These are phyloP conservation scores for Procavia capensis DNA, from an alignment of 2,113 vertebrate species.

Conservation along the genomic window DNA sequence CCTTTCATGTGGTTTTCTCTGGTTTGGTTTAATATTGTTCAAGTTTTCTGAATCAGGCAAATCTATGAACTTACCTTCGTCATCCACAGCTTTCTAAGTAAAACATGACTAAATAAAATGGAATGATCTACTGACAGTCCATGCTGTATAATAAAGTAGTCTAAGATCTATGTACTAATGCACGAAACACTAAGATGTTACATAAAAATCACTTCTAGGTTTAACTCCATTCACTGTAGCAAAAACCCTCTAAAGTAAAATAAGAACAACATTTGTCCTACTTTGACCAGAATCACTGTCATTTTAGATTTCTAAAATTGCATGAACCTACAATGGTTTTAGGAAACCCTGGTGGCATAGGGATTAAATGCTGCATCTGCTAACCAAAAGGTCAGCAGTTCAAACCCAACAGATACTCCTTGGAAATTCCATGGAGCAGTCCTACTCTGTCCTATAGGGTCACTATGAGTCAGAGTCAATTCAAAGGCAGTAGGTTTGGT, in stretches of 20 bases:
- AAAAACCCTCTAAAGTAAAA: not conserved
- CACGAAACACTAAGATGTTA: not conserved
- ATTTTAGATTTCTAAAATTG: not conserved
- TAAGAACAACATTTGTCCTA: not conserved
- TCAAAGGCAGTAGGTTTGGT: no score
- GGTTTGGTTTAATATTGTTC: constrained; percentile 38
- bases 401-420: no score
- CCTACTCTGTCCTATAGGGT: no score
- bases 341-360: not conserved
- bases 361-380: no score
- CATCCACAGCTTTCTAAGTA: constrained; percentile 1
- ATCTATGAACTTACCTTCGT: not conserved
- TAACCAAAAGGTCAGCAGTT: no score
- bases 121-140: not conserved
- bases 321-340: not conserved
- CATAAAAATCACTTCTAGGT: not conserved
- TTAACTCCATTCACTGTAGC: not conserved
- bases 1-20: not conserved
- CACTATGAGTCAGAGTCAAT: no score
- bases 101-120: not conserved
- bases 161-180: not conserved
- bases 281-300: not conserved
- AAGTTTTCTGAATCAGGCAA: not conserved
- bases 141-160: not conserved
- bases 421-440: no score